Conservation (phyloP, 2,797 vertebrate genomes). For the Sebastes itinus region DNA sequence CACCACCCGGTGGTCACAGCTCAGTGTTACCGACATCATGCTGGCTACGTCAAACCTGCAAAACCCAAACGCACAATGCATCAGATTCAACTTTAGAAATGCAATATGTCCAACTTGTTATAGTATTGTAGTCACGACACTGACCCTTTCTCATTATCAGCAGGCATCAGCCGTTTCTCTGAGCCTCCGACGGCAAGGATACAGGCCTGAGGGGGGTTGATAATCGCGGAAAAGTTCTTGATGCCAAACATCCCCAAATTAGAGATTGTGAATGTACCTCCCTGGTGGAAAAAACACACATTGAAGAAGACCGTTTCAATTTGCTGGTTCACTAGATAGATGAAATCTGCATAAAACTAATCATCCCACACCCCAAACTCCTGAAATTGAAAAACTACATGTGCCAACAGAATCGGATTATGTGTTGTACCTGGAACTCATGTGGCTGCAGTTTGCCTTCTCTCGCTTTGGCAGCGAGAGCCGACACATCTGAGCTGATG, state of each 20-base stretch:
- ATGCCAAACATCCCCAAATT: conserved; percentile 98
- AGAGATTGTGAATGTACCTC: conserved; percentile 97
- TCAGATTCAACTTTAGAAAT: background rate
- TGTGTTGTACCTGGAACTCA: conserved; percentile 90
- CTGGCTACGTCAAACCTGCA: conserved; percentile 92
- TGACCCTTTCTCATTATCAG: conserved; percentile 96
- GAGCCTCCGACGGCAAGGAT: conserved; percentile 96
- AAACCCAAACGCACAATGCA: background rate
- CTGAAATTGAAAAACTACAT: background rate
- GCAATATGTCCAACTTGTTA: fast-evolving
- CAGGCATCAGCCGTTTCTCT: conserved; percentile 90
- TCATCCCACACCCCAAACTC: background rate
- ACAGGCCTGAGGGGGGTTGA: conserved; percentile 97
- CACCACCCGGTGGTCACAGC: conserved; percentile 97
- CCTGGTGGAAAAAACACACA: conserved; percentile 73
- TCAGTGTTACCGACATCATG: conserved; percentile 96
- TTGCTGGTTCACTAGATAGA: background rate
- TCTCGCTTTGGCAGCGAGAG: conserved; percentile 90
- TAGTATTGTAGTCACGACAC: conserved; percentile 10
- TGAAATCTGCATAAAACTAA: background rate
- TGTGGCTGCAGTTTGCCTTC: conserved; percentile 97
- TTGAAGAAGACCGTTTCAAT: background rate
- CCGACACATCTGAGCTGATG: conserved; percentile 89
- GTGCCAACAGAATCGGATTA: background rate
- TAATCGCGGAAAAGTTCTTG: conserved; percentile 98